A percentile compares a stretch with the other conserved stretches of the same genome.
These are phyloP conservation scores for Chaetodon auriga DNA, from an alignment of 2,113 vertebrate species.

Conservation along the genomic window DNA sequence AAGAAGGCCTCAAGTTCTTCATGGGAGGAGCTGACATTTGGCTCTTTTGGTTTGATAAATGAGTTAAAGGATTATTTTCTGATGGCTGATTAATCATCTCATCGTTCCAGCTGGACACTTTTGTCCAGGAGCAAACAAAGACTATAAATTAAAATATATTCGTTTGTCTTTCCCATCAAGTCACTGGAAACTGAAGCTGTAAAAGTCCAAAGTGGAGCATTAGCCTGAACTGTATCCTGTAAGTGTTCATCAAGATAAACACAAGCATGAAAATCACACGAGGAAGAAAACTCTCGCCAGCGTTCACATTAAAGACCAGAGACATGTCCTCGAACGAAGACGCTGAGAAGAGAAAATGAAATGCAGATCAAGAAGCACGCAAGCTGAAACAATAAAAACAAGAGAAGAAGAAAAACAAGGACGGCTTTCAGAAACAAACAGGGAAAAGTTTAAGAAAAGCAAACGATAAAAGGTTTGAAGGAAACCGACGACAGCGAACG, in stretches of 20 bases:
- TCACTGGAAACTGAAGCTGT: too few species aligned
- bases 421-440: background rate
- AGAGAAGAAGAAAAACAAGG: background rate
- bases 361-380: background rate
- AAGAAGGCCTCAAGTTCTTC: background rate
- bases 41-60: too few species aligned
- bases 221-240: too few species aligned
- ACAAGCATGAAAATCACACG: background rate
- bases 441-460: background rate
- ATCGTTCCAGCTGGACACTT: too few species aligned
- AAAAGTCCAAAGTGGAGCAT: too few species aligned
- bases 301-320: background rate
- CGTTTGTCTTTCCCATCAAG: too few species aligned
- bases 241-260: too few species aligned
- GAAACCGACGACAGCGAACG: background rate
- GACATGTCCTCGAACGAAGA: too few species aligned
- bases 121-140: too few species aligned
- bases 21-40: background rate
- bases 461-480: background rate
- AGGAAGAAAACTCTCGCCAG: background rate
- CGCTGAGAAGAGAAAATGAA: background rate
- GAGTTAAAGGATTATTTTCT: too few species aligned
- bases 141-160: too few species aligned
- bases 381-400: conserved; percentile 1
- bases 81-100: too few species aligned